Evolutionary conservation across 2,797 vertebrate species (phyloP).

Genomic region (Artibeus jamaicensis): DNA sequence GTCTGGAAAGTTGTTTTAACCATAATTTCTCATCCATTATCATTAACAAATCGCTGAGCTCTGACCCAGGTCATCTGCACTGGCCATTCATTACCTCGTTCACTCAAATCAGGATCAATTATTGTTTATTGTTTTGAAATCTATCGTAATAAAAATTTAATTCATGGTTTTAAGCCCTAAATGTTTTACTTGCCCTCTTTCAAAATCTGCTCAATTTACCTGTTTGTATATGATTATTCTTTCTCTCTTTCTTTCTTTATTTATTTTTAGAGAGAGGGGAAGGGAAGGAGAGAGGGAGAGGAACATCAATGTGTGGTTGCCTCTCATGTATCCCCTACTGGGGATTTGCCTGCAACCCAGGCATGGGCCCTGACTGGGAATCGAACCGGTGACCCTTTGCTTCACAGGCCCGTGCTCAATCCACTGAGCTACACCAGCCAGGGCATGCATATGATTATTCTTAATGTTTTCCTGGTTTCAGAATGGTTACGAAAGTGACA

Average conservation of each 20-base stretch:
- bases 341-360: too few relatives aligned
- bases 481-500: not conserved
- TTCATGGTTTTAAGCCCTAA: not conserved
- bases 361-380: too few relatives aligned
- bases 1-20: conserved; percentile 15
- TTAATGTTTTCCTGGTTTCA: not conserved
- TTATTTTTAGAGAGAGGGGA: too few relatives aligned
- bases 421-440: too few relatives aligned
- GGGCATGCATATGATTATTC: too few relatives aligned
- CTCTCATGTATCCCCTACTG: too few relatives aligned
- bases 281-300: too few relatives aligned
- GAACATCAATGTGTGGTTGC: too few relatives aligned
- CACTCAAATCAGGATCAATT: not conserved
- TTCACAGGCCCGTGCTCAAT: too few relatives aligned
- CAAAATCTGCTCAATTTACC: not conserved
- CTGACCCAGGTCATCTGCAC: not conserved
- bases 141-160: not conserved
- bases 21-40: conserved; percentile 25
- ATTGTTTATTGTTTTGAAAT: conserved; percentile 7
- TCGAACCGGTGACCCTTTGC: too few relatives aligned
- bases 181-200: not conserved
- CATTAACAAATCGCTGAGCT: conserved; percentile 31
- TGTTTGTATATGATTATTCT: not conserved
- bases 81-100: not conserved
- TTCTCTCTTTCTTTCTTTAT: too few relatives aligned